Percentiles rank a stretch among this genome's conserved stretches.
These are phyloP conservation scores for Bombus picipes DNA, from an alignment of 1,140 invertebrate species.

Conservation along the genomic window DNA sequence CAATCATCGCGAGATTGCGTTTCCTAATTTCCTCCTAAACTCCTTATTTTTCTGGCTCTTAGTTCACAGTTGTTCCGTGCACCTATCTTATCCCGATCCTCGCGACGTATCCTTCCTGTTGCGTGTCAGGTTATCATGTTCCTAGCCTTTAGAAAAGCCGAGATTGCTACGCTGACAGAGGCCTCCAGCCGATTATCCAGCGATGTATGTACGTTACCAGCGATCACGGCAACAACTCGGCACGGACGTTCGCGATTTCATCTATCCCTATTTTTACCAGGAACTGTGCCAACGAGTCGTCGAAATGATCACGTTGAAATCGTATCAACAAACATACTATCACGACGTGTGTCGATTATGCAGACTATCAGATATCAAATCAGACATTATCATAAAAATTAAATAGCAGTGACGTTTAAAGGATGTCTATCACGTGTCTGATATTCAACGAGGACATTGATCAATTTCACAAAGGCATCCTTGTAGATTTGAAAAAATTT, in stretches of 20 bases:
- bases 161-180: conserved; percentile 47
- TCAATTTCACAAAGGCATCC: neutral
- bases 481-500: neutral
- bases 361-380: neutral
- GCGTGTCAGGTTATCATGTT: conserved; percentile 49
- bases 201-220: conserved; percentile 23
- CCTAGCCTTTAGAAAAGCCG: conserved; percentile 31
- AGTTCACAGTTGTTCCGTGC: conserved; percentile 1
- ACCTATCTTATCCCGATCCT: conserved; percentile 38
- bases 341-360: neutral
- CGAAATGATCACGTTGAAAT: conserved; percentile 14
- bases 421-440: neutral
- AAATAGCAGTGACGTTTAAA: neutral
- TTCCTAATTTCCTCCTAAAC: neutral
- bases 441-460: neutral
- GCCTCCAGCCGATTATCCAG: conserved; percentile 38
- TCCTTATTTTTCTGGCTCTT: conserved; percentile 10
- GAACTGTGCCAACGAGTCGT: conserved; percentile 7
- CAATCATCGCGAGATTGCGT: neutral
- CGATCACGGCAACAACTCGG: conserved; percentile 10
- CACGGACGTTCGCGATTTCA: conserved; percentile 20
- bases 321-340: neutral
- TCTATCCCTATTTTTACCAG: conserved; percentile 27
- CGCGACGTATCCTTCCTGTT: conserved; percentile 51
- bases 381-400: neutral